A percentile compares a stretch with the other conserved stretches of the same genome.
These are phyloP conservation scores for Cyclophora albipunctata DNA, from an alignment of 2,888 invertebrate genomes.

Conservation along the genomic window DNA sequence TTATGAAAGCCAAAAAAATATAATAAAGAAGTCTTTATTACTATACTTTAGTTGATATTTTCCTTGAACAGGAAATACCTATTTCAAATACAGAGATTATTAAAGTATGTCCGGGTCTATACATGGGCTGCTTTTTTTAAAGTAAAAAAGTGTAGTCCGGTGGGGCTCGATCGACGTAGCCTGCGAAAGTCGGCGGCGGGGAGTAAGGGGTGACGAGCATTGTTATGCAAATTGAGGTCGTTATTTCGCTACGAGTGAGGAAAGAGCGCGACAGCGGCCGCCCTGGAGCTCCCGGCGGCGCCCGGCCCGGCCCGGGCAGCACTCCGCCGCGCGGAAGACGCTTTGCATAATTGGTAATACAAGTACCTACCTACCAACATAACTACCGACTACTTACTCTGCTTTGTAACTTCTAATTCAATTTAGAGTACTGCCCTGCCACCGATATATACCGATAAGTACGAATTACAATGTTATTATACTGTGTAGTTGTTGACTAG, in stretches of 20 bases:
- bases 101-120: no score
- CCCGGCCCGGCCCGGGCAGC: constrained; percentile 31
- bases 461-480: background rate
- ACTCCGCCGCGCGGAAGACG: constrained; percentile 62
- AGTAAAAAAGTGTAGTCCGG: constrained; percentile 58
- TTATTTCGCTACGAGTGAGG: constrained; percentile 74
- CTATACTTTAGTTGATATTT: no score
- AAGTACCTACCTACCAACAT: constrained; percentile 40
- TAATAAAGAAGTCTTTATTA: no score
- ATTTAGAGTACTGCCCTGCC: constrained; percentile 2
- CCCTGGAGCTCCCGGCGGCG: constrained; percentile 34
- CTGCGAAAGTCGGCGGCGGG: constrained; percentile 67
- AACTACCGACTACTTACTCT: constrained; percentile 3
- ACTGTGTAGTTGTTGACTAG: no score
- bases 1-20: no score
- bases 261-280: constrained; percentile 67
- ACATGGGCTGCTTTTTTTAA: constrained; percentile 40
- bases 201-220: constrained; percentile 73
- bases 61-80: no score
- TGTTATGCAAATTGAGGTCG: constrained; percentile 76
- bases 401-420: constrained; percentile 12
- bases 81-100: no score
- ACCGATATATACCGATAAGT: no score
- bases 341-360: constrained; percentile 74
- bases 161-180: constrained; percentile 54